phyloP scores from a whole-genome alignment of 2,797 vertebrate species.

The Distichodus sexfasciatus region DNA sequence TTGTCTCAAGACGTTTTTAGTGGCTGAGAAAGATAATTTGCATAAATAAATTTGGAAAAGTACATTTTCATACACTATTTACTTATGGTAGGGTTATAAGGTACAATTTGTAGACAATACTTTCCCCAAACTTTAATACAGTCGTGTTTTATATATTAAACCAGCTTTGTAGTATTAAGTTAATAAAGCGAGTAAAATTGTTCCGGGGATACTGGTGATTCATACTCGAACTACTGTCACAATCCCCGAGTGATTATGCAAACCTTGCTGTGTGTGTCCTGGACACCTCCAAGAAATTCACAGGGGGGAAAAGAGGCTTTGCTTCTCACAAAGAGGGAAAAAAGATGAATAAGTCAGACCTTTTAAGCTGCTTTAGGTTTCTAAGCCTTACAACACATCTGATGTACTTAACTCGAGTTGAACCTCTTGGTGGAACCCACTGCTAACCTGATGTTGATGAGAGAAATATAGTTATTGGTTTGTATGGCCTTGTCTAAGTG shows the following conservation, averaged over 20 bases:
- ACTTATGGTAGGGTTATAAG: no score
- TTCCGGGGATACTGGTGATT: not conserved
- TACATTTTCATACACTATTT: no score
- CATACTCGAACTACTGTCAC: constrained; percentile 46
- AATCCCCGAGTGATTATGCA: constrained; percentile 65
- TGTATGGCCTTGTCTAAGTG: no score
- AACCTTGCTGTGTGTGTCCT: constrained; percentile 53
- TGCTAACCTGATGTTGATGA: not conserved
- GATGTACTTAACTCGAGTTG: constrained; percentile 8
- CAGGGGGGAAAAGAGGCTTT: constrained; percentile 65
- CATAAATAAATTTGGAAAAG: no score
- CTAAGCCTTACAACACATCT: constrained; percentile 33
- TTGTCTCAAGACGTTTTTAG: not conserved
- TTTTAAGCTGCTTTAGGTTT: constrained; percentile 37
- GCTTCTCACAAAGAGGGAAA: constrained; percentile 44
- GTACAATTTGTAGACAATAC: no score
- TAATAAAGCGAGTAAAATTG: not conserved
- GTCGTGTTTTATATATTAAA: not conserved
- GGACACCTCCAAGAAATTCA: constrained; percentile 65
- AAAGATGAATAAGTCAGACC: constrained; percentile 25
- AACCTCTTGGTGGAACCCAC: constrained; percentile 11
- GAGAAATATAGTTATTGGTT: not conserved
- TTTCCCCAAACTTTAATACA: not conserved
- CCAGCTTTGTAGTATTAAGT: not conserved
- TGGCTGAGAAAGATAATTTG: not conserved